Percentiles rank a stretch among this genome's conserved stretches.
phyloP scores from a whole-genome alignment of 2,888 invertebrate genomes.

The Eupithecia vulgata region DNA sequence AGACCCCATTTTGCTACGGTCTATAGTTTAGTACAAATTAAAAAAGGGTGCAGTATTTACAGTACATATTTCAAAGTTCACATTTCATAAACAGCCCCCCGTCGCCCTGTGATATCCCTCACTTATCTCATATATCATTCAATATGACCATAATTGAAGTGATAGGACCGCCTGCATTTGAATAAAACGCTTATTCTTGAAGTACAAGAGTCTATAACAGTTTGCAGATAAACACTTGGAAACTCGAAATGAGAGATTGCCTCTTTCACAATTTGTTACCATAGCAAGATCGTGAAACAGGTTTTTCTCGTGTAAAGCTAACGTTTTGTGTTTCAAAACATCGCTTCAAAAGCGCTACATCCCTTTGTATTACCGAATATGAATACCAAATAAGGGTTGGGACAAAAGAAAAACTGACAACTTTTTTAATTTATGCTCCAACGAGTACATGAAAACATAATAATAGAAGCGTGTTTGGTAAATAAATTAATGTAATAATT shows the following conservation, averaged over 20 bases:
- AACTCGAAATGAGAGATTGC: slow-evolving; percentile 77
- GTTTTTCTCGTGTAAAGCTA: slow-evolving; percentile 75
- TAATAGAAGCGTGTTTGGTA: slow-evolving; percentile 83
- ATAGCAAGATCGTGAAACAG: slow-evolving; percentile 80
- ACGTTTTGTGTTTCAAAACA: slow-evolving; percentile 68
- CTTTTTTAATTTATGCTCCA: slow-evolving; percentile 82
- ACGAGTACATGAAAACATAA: slow-evolving; percentile 83
- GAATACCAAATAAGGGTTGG: slow-evolving; percentile 84
- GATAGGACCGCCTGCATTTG: slow-evolving; percentile 62
- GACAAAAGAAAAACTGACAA: slow-evolving; percentile 82
- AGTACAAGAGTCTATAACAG: slow-evolving; percentile 66
- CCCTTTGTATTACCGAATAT: slow-evolving; percentile 83
- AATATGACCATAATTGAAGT: slow-evolving; percentile 83
- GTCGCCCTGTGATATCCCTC: slow-evolving; percentile 83
- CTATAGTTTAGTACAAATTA: slow-evolving; percentile 80
- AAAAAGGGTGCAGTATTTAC: slow-evolving; percentile 77
- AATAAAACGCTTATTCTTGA: slow-evolving; percentile 67
- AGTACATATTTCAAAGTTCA: slow-evolving; percentile 81
- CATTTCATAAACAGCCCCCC: slow-evolving; percentile 78
- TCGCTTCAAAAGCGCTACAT: slow-evolving; percentile 69
- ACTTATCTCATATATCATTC: slow-evolving; percentile 84
- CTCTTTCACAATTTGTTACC: slow-evolving; percentile 84
- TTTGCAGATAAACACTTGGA: slow-evolving; percentile 57
- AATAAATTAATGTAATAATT: slow-evolving; percentile 83
- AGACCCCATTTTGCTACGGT: slow-evolving; percentile 75